These are phyloP conservation scores for Ophthalmotilapia sp. DNA, from an alignment of 2,113 vertebrate species.

Conservation along the genomic window DNA sequence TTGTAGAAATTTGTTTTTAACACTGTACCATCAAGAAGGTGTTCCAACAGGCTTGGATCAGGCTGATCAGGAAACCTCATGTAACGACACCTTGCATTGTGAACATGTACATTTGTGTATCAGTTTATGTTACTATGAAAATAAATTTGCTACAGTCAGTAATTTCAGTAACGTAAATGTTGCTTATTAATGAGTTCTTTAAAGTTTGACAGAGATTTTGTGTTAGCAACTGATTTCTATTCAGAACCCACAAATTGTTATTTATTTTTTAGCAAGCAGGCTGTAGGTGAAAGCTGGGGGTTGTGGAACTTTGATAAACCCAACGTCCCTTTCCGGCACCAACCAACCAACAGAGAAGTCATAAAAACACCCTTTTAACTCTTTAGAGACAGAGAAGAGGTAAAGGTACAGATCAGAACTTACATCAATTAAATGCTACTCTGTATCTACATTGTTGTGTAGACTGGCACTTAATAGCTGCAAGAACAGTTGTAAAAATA, in stretches of 20 bases:
- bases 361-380: neutral
- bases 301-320: neutral
- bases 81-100: neutral
- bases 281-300: neutral
- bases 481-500: neutral
- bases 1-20: neutral
- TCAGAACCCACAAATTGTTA: neutral
- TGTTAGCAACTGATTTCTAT: neutral
- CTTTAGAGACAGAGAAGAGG: neutral
- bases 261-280: neutral
- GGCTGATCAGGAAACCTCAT: neutral
- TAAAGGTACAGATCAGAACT: neutral
- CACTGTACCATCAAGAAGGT: neutral
- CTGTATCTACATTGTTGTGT: neutral
- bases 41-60: neutral
- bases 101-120: neutral
- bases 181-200: neutral
- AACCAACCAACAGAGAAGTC: neutral
- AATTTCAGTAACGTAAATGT: neutral
- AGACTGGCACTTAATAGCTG: neutral
- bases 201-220: neutral
- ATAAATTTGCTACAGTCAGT: neutral
- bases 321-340: neutral
- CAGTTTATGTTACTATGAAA: neutral
- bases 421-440: neutral